Conservation (phyloP, 2,888 invertebrate genomes). For the Nyleta sp. region DNA sequence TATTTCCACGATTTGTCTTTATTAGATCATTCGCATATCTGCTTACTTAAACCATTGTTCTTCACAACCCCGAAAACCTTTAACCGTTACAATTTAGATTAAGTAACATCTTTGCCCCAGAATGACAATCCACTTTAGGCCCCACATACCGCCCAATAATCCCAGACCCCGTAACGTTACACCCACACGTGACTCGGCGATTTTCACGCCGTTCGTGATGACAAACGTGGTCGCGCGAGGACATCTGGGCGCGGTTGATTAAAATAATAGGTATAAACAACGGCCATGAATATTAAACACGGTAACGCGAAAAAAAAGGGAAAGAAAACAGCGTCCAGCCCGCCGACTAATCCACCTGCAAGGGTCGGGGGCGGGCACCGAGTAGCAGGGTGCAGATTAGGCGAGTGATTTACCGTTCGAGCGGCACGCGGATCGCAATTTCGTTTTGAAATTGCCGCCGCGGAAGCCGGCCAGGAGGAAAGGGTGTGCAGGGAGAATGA, state of each 20-base stretch:
- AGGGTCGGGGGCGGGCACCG: conserved; percentile 36
- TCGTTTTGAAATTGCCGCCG: conserved; percentile 66
- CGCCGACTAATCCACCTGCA: conserved; percentile 51
- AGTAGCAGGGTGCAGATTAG: conserved; percentile 63
- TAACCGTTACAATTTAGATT: too few relatives aligned
- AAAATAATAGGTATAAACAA: conserved; percentile 71
- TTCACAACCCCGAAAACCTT: too few relatives aligned
- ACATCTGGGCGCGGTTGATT: conserved; percentile 54
- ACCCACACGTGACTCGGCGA: too few relatives aligned
- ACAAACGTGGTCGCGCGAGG: conserved; percentile 39
- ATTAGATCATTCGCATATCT: too few relatives aligned
- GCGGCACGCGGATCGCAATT: conserved; percentile 66
- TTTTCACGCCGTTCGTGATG: conserved; percentile 36
- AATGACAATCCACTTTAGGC: too few relatives aligned
- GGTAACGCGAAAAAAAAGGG: conserved; percentile 61
- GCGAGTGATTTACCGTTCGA: conserved; percentile 65
- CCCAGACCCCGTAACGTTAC: too few relatives aligned
- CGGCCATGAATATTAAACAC: conserved; percentile 71
- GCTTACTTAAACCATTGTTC: too few relatives aligned
- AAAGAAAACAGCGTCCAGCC: conserved; percentile 47
- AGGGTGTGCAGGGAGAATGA: conserved; percentile 63
- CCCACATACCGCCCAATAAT: too few relatives aligned
- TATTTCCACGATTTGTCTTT: too few relatives aligned
- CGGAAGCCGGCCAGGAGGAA: conserved; percentile 66
- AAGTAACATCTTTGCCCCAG: too few relatives aligned